Evolutionary conservation across 2,797 vertebrate genomes (phyloP).

Genomic region (Uromys caudimaculatus): DNA sequence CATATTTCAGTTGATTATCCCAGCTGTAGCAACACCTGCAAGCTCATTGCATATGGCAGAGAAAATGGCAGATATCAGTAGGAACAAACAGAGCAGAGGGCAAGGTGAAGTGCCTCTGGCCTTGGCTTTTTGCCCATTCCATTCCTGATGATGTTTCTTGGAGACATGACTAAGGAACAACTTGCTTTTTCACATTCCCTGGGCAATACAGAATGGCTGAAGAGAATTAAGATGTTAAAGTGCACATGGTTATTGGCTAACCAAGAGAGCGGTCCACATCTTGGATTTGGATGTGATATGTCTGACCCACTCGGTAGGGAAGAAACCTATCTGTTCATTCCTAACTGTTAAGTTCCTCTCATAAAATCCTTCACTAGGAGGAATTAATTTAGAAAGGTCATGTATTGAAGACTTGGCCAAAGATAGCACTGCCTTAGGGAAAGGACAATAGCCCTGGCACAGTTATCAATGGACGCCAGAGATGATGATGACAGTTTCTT

Average conservation of each 20-base stretch:
- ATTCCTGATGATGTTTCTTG: not conserved
- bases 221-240: not conserved
- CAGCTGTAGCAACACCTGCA: not conserved
- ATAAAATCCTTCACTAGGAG: slow-evolving; percentile 39
- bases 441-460: not conserved
- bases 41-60: not conserved
- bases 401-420: slow-evolving; percentile 36
- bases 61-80: not conserved
- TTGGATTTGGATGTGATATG: not conserved
- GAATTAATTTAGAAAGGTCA: slow-evolving; percentile 67
- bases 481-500: not conserved
- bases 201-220: not conserved
- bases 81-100: not conserved
- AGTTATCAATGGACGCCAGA: not conserved
- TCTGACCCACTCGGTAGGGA: not conserved
- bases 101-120: not conserved
- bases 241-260: too few species aligned
- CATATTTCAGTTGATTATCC: not conserved
- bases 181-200: not conserved
- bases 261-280: not conserved
- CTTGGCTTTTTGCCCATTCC: not conserved
- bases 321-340: slow-evolving; percentile 34
- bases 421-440: not conserved
- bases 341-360: slow-evolving; percentile 47
- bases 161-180: not conserved